Base-by-base conservation (phyloP, 2,797 vertebrate species). In the Poliocrania exsul region DNA sequence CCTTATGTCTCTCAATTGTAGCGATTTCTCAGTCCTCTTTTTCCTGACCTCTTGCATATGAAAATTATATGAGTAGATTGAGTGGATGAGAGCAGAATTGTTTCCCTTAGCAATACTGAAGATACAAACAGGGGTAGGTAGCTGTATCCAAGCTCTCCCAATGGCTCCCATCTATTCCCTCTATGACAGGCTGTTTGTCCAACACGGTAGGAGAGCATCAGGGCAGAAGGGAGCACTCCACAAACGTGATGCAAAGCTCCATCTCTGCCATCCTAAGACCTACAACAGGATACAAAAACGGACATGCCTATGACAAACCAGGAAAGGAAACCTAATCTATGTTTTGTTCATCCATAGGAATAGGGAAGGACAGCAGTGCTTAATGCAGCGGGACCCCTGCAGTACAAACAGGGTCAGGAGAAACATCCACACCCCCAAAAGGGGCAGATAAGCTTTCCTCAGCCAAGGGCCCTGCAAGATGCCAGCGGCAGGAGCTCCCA, bases 1-100 rank as follows among this genome's bases (percentile, higher is more conserved):
- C 24, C 70, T 86, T 28, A 19, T 2, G 8, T 83, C 58, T 73
- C 80, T 57, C 35, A 53, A 29, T 9, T 61, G 73, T 64, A 73
- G 77, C 38, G 42, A 88, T 56, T 80, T 70, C 82, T 80, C 53
- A 71, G 37, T 50, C 29, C 5, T 21, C 71, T 86, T 64, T 44
- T 62, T 10, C 77, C 92, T 80, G 88, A 86, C 65, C 42, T 91
- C 86, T 88, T 91, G 85, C 87, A 92, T 94, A 91, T 90, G 84
- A 81, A 90, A 83, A 88, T 56, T n/a, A 61, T 0, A 0, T 8
- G 5, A 86, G 71, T 1, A 86, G 73, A 70, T 13, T 53, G 40
- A 25, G 28, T 17, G 37, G 61, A 93, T 40, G 42, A 82, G 56
- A 89, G 91, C 35, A 94, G 38, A 66, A 95, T 82, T 33, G 28